A percentile compares a stretch with the other conserved stretches of the same genome.
Conservation (phyloP, 2,113 vertebrate genomes). For the Entelurus aequoreus region DNA sequence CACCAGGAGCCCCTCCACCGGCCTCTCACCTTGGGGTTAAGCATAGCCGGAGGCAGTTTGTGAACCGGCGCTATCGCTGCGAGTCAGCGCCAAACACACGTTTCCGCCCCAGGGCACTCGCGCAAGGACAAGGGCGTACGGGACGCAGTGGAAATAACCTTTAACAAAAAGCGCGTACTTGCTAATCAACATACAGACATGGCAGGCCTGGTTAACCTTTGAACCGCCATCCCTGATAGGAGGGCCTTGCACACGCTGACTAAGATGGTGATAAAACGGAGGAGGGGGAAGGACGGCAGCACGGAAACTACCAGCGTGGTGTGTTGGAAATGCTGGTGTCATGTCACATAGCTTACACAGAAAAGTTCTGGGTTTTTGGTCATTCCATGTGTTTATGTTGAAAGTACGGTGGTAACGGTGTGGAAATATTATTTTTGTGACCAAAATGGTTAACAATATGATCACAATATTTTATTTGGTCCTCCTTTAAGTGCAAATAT, state of each 20-base stretch:
- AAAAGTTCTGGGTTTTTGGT: slow-evolving; percentile 31
- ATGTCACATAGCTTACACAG: slow-evolving; percentile 46
- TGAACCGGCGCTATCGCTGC: slow-evolving; percentile 44
- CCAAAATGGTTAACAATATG: too few relatives aligned
- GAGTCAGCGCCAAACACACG: slow-evolving; percentile 55
- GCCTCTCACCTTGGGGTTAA: slow-evolving; percentile 62
- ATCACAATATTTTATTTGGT: too few relatives aligned
- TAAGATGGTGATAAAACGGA: slow-evolving; percentile 47
- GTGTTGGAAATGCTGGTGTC: slow-evolving; percentile 42
- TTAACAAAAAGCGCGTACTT: slow-evolving; percentile 48
- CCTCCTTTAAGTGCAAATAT: too few relatives aligned
- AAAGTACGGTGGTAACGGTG: not conserved
- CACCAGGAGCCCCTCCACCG: slow-evolving; percentile 39
- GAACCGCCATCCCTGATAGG: slow-evolving; percentile 49
- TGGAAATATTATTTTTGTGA: too few relatives aligned
- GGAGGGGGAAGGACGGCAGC: slow-evolving; percentile 43
- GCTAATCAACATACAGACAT: slow-evolving; percentile 61
- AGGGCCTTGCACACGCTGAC: slow-evolving; percentile 36
- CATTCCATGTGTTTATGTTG: slow-evolving; percentile 33
- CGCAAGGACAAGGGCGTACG: slow-evolving; percentile 54
- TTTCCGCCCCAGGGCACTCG: slow-evolving; percentile 57
- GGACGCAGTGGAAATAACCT: slow-evolving; percentile 63
- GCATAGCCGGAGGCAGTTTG: slow-evolving; percentile 58
- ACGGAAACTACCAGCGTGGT: slow-evolving; percentile 17
- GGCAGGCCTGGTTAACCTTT: slow-evolving; percentile 64